Evolutionary conservation across 2,113 vertebrate species (phyloP), one percentile per base, ranked within the genome.

Genomic region (Scortum barcoo): DNA sequence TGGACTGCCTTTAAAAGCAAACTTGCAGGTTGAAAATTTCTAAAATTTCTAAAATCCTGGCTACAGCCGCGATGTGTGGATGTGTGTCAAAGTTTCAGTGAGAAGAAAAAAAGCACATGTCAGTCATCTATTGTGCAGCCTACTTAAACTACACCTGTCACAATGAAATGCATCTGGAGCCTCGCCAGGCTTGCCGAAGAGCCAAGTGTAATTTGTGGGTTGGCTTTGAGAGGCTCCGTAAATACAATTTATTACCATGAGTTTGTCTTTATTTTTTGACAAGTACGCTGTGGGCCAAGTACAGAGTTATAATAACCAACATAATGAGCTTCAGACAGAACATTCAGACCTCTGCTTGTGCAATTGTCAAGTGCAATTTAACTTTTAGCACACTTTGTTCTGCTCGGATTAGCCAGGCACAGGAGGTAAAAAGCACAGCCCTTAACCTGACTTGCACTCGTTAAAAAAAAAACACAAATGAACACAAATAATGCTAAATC

Each of bases 111-210:
- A 5, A 57, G 12, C 38, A 33, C 28, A 26, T 79, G 60, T 63
- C 82, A 87, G 22, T 78, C 60, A 51, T 54, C 1, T 24, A 2
- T 53, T 66, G 54, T 44, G 66, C 40, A 40, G 22, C 44, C 9
- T 17, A 17, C 44, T 20, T 20, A 22, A 12, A 58, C 10, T 10
- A 36, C 57, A 63, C 33, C 53, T 48, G 77, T 65, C 58, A 26
- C 69, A 71, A 22, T 46, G 7, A 16, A 40, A 58, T 24, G 30
- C 54, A 61, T 51, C 40, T 66, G 19, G 54, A 46, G 28, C 26
- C 24, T 42, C 10, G 76, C 62, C 74, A 70, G 22, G 0, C 7
- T n/a, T n/a, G n/a, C 36, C 16, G 66, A 50, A 51, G 28, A 79
- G 24, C 42, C 72, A 63, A 42, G 66, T 61, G 58, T 67, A 48